phyloP scores from a whole-genome alignment of 1,140 invertebrate species.

The Microplitis mediator region DNA sequence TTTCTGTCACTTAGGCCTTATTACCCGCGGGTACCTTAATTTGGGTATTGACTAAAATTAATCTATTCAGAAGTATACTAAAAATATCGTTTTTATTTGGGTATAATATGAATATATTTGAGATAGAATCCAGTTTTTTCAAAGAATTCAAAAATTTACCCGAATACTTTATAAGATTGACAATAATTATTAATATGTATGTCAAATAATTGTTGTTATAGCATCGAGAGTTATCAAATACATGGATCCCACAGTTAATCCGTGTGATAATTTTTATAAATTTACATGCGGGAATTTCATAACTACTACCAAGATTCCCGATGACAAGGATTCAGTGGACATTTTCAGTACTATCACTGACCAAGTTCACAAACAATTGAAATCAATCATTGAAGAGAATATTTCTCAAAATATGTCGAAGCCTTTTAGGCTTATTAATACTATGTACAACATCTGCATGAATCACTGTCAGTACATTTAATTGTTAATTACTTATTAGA shows the following conservation, averaged over 20 bases:
- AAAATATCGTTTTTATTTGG: no score
- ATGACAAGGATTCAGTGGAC: slow-evolving; percentile 75
- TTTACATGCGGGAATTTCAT: slow-evolving; percentile 68
- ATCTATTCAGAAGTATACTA: no score
- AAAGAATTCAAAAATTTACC: no score
- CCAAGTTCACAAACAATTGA: slow-evolving; percentile 78
- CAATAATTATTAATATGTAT: no score
- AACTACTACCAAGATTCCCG: slow-evolving; percentile 61
- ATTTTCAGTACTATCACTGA: slow-evolving; percentile 83
- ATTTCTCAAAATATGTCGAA: slow-evolving; percentile 69
- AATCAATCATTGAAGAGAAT: slow-evolving; percentile 75
- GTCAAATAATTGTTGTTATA: slow-evolving; percentile 26
- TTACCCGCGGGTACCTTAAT: no score
- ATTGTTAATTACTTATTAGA: no score
- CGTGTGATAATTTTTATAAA: slow-evolving; percentile 83
- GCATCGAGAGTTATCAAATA: slow-evolving; percentile 63
- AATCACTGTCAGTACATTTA: slow-evolving; percentile 73
- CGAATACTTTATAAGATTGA: not conserved
- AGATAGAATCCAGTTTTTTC: no score
- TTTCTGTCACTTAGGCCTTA: no score
- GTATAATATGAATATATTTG: no score
- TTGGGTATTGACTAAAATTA: no score
- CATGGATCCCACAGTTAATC: slow-evolving; percentile 66
- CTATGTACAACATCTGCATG: slow-evolving; percentile 83
- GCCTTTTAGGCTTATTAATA: slow-evolving; percentile 77